A percentile compares a stretch with the other conserved stretches of the same genome.
Evolutionary conservation across 2,797 vertebrate genomes (phyloP).

Genomic region (Pseudotriccus pelzelni): DNA sequence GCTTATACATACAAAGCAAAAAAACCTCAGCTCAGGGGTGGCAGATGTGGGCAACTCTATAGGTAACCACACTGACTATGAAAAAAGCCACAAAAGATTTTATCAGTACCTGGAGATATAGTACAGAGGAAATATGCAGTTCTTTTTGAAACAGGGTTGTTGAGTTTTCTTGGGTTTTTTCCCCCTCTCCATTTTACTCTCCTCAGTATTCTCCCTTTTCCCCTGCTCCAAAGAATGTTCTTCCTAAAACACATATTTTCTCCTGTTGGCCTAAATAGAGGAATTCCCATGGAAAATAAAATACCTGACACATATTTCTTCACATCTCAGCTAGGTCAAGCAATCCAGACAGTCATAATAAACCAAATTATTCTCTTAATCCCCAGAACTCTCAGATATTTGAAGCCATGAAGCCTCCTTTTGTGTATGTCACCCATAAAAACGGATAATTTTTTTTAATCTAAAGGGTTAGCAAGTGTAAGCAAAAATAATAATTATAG

Average conservation of each 20-base stretch:
- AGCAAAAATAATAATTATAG: neutral
- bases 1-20: neutral
- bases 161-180: neutral
- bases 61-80: neutral
- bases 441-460: neutral
- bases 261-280: neutral
- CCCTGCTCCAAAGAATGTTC: neutral
- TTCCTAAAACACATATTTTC: neutral
- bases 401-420: neutral
- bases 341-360: neutral
- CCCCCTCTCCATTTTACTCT: neutral
- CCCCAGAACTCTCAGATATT: neutral
- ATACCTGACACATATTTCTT: neutral
- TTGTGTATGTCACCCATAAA: neutral
- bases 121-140: neutral
- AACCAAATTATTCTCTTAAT: constrained; percentile 5
- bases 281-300: neutral
- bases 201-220: neutral
- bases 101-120: neutral
- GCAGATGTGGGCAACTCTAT: neutral
- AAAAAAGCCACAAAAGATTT: neutral
- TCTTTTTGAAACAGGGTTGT: neutral
- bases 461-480: neutral
- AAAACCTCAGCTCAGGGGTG: neutral
- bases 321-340: neutral